phyloP scores from a whole-genome alignment of 2,113 vertebrate genomes.

The Zosterops borbonicus region DNA sequence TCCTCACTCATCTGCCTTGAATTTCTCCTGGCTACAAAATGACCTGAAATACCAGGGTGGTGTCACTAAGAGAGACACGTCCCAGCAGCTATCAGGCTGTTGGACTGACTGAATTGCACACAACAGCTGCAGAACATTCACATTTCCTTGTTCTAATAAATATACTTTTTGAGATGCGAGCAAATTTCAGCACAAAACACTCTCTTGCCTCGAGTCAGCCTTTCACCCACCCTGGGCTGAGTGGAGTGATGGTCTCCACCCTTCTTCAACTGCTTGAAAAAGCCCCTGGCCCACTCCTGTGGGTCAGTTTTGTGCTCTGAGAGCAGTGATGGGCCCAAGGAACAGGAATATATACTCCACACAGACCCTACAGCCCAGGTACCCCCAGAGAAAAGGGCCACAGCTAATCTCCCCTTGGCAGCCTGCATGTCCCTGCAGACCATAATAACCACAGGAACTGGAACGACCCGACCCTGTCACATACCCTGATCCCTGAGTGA shows the following conservation, averaged over 20 bases:
- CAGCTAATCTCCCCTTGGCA: constrained; percentile 24
- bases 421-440: background rate
- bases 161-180: fast-evolving
- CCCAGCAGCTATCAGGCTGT: background rate
- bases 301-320: background rate
- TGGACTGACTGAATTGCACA: background rate
- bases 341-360: fast-evolving
- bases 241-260: background rate
- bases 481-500: background rate
- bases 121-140: background rate
- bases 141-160: background rate
- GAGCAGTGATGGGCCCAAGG: background rate
- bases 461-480: background rate
- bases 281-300: background rate
- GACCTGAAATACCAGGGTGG: background rate
- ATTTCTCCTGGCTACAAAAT: background rate
- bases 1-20: background rate
- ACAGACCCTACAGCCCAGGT: background rate
- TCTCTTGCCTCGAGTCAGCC: background rate
- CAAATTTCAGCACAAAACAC: background rate
- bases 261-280: background rate
- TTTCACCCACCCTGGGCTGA: background rate
- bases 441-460: background rate
- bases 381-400: background rate
- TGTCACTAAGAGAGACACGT: background rate